Evolutionary conservation across 2,113 vertebrate species (phyloP).

Genomic region (Planiliza haematocheilus): DNA sequence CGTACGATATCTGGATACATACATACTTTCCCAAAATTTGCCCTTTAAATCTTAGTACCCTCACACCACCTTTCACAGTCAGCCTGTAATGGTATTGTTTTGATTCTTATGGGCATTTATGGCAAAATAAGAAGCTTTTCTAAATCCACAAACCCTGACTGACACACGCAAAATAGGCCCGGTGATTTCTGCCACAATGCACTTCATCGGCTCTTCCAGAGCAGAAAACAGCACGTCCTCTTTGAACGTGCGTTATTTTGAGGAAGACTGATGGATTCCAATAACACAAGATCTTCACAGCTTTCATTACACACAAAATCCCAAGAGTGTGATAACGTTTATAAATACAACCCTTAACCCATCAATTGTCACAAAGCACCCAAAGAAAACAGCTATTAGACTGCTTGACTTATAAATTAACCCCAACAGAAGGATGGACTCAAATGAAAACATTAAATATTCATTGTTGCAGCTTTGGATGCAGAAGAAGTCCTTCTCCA

Average conservation of each 20-base stretch:
- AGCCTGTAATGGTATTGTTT: constrained; percentile 42
- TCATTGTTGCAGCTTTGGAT: constrained; percentile 32
- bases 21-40: too few relatives aligned
- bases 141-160: constrained; percentile 75
- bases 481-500: constrained; percentile 1
- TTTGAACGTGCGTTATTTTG: constrained; percentile 29
- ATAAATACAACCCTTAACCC: constrained; percentile 31
- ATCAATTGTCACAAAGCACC: constrained; percentile 20
- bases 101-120: constrained; percentile 40
- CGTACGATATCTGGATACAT: too few relatives aligned
- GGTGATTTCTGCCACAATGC: constrained; percentile 38
- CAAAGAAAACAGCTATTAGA: constrained; percentile 38
- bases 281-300: constrained; percentile 58
- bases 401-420: constrained; percentile 51
- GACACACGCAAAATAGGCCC: constrained; percentile 54
- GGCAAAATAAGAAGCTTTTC: constrained; percentile 68
- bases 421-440: constrained; percentile 28
- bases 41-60: background rate
- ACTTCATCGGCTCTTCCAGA: constrained; percentile 12
- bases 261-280: constrained; percentile 68
- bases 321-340: constrained; percentile 54
- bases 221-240: constrained; percentile 16
- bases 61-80: constrained; percentile 3
- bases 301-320: constrained; percentile 59
- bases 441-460: constrained; percentile 68